These are phyloP conservation scores for Rhagonycha fulva DNA, from an alignment of 2,888 invertebrate genomes.

Conservation along the genomic window DNA sequence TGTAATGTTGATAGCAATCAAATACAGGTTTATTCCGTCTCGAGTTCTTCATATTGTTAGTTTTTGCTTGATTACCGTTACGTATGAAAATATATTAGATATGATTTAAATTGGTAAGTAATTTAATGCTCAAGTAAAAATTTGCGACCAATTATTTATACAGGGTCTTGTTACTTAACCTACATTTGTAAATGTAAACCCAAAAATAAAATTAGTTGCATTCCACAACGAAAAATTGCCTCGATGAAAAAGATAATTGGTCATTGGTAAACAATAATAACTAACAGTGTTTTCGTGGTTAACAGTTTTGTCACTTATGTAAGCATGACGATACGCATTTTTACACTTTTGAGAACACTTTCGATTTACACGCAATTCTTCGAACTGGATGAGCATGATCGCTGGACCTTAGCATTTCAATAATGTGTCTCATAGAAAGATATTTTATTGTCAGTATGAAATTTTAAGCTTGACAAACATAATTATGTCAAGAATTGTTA, in stretches of 20 bases:
- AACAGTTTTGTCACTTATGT: background rate
- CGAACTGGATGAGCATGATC: background rate
- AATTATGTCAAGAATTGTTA: background rate
- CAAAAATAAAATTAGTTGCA: background rate
- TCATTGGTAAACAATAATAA: background rate
- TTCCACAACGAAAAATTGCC: background rate
- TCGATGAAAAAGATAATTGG: background rate
- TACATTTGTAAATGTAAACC: background rate
- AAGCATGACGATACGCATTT: background rate
- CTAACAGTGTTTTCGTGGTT: background rate
- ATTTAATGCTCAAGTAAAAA: background rate
- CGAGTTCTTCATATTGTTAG: background rate
- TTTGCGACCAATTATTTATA: background rate
- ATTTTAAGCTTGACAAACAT: background rate
- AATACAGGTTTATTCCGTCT: background rate
- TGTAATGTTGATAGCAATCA: background rate
- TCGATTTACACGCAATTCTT: background rate
- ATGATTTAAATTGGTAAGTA: background rate
- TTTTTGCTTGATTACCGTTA: slow-evolving; percentile 1
- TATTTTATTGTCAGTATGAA: background rate
- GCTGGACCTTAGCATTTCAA: background rate
- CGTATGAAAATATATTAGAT: background rate
- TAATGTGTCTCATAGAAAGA: too few relatives aligned
- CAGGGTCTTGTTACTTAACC: background rate
- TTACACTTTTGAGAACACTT: background rate